A percentile compares a stretch with the other conserved stretches of the same genome.
phyloP scores from a whole-genome alignment of 1,140 invertebrate genomes.

The Macrostomum lignano region DNA sequence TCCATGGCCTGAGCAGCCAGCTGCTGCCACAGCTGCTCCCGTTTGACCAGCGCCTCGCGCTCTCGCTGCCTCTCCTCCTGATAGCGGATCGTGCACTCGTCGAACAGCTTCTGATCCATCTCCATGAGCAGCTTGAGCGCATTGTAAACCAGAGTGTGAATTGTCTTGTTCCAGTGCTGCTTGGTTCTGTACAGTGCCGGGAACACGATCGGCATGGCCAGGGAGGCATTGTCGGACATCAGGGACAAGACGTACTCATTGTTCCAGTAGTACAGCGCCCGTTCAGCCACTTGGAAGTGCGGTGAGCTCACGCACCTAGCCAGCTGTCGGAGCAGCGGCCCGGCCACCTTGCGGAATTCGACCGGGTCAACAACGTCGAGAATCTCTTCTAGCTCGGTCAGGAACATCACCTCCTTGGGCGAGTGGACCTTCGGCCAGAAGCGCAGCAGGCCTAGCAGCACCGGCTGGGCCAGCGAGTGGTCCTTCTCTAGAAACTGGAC shows the following conservation, averaged over 20 bases:
- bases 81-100: slow-evolving; percentile 82
- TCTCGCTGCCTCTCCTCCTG: slow-evolving; percentile 42
- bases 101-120: slow-evolving; percentile 95
- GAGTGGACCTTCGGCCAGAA: slow-evolving; percentile 90
- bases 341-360: slow-evolving; percentile 10
- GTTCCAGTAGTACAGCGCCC: slow-evolving; percentile 33
- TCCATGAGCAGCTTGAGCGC: slow-evolving; percentile 96
- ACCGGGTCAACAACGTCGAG: slow-evolving; percentile 10
- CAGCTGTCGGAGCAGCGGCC: slow-evolving; percentile 11
- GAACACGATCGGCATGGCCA: slow-evolving; percentile 46
- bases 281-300: slow-evolving; percentile 27
- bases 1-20: background rate
- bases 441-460: slow-evolving; percentile 45
- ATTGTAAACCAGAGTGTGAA: slow-evolving; percentile 93
- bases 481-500: slow-evolving; percentile 88
- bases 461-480: slow-evolving; percentile 55
- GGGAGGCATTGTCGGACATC: slow-evolving; percentile 29
- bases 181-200: slow-evolving; percentile 80
- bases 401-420: slow-evolving; percentile 44
- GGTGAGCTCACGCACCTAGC: slow-evolving; percentile 11
- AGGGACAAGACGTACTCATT: slow-evolving; percentile 33
- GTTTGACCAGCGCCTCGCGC: background rate
- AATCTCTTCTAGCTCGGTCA: slow-evolving; percentile 12
- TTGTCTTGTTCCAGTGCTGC: slow-evolving; percentile 98
- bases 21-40: slow-evolving; percentile 1